These are phyloP conservation scores for Taenioides sp. DNA, from an alignment of 2,797 vertebrate species.

Conservation along the genomic window DNA sequence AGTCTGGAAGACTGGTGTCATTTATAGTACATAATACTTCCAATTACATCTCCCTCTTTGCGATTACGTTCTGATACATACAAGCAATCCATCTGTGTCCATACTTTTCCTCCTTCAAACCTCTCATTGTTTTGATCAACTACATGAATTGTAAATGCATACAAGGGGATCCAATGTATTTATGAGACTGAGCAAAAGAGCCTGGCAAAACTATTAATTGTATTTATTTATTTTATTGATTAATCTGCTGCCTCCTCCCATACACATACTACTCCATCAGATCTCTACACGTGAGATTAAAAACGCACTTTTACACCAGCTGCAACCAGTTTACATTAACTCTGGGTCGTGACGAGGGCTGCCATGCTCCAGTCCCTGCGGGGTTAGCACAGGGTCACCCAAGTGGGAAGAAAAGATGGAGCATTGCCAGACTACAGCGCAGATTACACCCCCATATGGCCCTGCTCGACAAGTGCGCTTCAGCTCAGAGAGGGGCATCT, in stretches of 20 bases:
- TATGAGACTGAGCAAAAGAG: no score
- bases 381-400: slow-evolving; percentile 11
- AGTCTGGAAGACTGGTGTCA: no score
- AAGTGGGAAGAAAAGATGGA: background rate
- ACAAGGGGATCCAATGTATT: background rate
- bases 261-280: background rate
- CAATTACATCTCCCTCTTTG: no score
- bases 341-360: background rate
- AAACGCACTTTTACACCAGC: slow-evolving; percentile 12
- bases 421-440: slow-evolving; percentile 16
- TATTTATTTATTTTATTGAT: no score
- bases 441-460: slow-evolving; percentile 29
- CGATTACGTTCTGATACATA: no score
- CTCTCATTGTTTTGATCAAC: background rate
- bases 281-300: background rate
- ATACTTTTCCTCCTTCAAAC: no score
- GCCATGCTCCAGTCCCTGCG: slow-evolving; percentile 4
- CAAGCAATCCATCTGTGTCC: no score
- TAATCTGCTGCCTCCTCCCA: no score
- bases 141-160: background rate
- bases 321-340: slow-evolving; percentile 5
- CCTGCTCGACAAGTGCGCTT: background rate
- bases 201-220: no score
- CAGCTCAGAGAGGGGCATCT: background rate
- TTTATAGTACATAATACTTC: no score